phyloP scores from a whole-genome alignment of 1,140 invertebrate species.

The Mercenaria mercenaria region DNA sequence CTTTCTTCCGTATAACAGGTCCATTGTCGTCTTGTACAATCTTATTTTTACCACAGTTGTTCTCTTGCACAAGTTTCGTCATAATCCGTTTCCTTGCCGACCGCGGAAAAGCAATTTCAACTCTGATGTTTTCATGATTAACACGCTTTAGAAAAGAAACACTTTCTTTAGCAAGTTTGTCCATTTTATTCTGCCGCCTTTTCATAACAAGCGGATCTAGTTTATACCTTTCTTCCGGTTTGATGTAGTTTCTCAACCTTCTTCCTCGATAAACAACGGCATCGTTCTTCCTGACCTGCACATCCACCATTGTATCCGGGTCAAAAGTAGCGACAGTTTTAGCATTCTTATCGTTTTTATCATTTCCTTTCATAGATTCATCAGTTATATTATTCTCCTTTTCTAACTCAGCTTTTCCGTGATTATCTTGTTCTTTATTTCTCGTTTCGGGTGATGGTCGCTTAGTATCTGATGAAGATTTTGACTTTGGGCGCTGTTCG shows the following conservation, averaged over 20 bases:
- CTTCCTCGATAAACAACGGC: constrained; percentile 25
- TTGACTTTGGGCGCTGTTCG: background rate
- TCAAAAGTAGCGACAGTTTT: constrained; percentile 12
- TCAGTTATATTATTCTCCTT: background rate
- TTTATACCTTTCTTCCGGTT: constrained; percentile 52
- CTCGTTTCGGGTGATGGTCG: background rate
- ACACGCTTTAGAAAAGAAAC: constrained; percentile 36
- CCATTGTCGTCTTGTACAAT: background rate
- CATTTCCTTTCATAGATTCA: background rate
- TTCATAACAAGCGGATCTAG: constrained; percentile 54
- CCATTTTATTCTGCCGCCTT: constrained; percentile 54
- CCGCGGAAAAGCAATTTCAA: constrained; percentile 61
- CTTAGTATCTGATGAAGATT: background rate
- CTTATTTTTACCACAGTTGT: constrained; percentile 9
- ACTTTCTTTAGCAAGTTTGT: constrained; percentile 51
- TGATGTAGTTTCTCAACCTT: constrained; percentile 43
- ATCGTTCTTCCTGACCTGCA: background rate
- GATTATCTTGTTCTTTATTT: background rate
- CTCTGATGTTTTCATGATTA: constrained; percentile 54
- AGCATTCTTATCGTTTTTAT: background rate
- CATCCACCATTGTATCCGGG: constrained; percentile 41
- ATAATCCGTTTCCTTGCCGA: constrained; percentile 46
- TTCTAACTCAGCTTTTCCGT: background rate
- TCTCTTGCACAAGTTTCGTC: constrained; percentile 39
- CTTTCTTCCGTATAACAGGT: constrained; percentile 18